These are phyloP conservation scores for Clitarchus hookeri DNA, from an alignment of 2,888 invertebrate species.

Conservation along the genomic window DNA sequence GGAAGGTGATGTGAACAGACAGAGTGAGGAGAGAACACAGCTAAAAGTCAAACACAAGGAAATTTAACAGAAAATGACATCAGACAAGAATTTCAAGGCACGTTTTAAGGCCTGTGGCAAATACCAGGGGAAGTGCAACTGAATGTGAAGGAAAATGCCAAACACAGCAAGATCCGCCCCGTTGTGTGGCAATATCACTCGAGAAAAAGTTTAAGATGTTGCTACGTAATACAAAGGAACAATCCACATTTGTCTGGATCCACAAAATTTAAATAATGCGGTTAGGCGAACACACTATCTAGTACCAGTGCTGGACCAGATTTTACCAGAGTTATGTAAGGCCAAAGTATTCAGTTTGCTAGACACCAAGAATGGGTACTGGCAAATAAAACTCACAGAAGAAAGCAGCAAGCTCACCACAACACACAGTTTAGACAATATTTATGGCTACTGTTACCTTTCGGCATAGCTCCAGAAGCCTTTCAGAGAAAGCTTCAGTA, in stretches of 20 bases:
- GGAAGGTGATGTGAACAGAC: too few species aligned
- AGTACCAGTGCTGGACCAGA: not conserved
- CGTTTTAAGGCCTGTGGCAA: too few species aligned
- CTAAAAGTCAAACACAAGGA: too few species aligned
- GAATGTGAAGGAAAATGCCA: too few species aligned
- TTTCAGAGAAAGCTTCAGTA: not conserved
- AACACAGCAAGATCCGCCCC: too few species aligned
- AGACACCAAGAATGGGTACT: not conserved
- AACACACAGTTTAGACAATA: not conserved
- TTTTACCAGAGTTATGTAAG: not conserved
- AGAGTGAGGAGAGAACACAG: too few species aligned
- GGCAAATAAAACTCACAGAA: not conserved
- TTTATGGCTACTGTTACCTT: not conserved
- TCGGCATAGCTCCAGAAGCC: not conserved
- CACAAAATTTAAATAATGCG: not conserved
- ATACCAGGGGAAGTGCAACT: too few species aligned
- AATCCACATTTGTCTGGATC: not conserved
- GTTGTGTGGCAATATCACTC: too few species aligned
- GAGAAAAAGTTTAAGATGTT: not conserved
- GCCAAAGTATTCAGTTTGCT: conserved; percentile 12
- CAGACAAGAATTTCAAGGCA: too few species aligned
- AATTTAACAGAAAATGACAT: too few species aligned
- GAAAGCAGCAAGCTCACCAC: not conserved
- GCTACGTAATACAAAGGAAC: not conserved
- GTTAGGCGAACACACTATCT: not conserved